Percentiles rank a stretch among this genome's conserved stretches.
Conservation (phyloP, 2,797 vertebrate genomes). For the Pseudochromis fuscus region DNA sequence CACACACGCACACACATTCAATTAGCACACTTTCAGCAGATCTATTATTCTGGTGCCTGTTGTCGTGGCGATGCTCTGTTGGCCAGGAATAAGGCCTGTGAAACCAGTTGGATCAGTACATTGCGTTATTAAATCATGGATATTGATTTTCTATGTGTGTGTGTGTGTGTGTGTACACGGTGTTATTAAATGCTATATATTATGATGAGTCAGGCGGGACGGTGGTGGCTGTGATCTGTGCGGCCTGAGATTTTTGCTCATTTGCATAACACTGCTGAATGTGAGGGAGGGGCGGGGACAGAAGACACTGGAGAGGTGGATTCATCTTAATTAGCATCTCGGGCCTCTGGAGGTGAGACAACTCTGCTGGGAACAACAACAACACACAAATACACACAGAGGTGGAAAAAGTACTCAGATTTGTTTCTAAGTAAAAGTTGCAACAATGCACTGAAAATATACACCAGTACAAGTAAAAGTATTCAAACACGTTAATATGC, state of each 20-base stretch:
- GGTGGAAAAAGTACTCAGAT: not conserved
- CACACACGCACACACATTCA: constrained; percentile 60
- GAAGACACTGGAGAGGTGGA: constrained; percentile 89
- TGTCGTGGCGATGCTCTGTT: constrained; percentile 68
- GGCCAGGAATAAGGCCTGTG: constrained; percentile 61
- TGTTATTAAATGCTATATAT: constrained; percentile 79
- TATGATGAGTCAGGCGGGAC: constrained; percentile 92
- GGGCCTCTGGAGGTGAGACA: constrained; percentile 91
- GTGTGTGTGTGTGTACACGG: constrained; percentile 19
- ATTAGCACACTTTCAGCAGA: constrained; percentile 71
- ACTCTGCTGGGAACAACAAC: constrained; percentile 74
- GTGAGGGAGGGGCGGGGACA: constrained; percentile 89
- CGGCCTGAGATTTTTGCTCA: constrained; percentile 89
- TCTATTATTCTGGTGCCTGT: constrained; percentile 71
- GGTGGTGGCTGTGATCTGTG: constrained; percentile 93
- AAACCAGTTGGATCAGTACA: constrained; percentile 92
- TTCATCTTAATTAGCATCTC: constrained; percentile 99
- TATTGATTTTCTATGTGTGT: constrained; percentile 84
- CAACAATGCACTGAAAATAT: not conserved
- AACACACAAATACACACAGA: not conserved
- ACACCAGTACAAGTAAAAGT: not conserved
- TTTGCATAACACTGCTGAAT: constrained; percentile 99
- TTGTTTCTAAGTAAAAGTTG: not conserved
- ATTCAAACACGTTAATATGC: too few species aligned
- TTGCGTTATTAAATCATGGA: constrained; percentile 99